Evolutionary conservation across 1,140 invertebrate species (phyloP).

Genomic region (Achroia grisella): DNA sequence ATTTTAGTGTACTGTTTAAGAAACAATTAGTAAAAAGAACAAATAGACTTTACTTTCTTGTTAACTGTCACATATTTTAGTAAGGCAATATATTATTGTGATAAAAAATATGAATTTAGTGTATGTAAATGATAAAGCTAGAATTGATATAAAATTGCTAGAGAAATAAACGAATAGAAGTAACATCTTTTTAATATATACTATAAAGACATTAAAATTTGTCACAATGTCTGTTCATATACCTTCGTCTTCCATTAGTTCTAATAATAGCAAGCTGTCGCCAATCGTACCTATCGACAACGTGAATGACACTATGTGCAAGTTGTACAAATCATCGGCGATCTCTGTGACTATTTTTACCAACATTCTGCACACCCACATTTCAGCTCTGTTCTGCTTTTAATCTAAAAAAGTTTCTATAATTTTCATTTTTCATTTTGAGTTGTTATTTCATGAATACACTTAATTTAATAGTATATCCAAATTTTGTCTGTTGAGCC

Average conservation of each 20-base stretch:
- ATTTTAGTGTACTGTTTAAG: too few species aligned
- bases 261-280: constrained; percentile 45
- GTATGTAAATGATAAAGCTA: too few species aligned
- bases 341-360: constrained; percentile 48
- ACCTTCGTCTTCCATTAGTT: constrained; percentile 49
- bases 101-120: too few species aligned
- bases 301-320: constrained; percentile 50
- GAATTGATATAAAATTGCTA: too few species aligned
- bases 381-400: constrained; percentile 11
- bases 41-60: too few species aligned
- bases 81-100: too few species aligned
- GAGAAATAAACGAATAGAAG: too few species aligned
- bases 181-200: too few species aligned
- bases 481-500: constrained; percentile 27
- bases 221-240: too few species aligned
- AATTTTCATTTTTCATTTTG: constrained; percentile 7
- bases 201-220: too few species aligned
- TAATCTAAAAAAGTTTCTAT: constrained; percentile 5
- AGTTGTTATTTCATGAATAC: neutral
- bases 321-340: constrained; percentile 49
- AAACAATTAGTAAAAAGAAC: too few species aligned
- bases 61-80: too few species aligned
- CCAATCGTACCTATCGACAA: constrained; percentile 46
- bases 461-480: constrained; percentile 9
- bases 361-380: constrained; percentile 60